Conservation (phyloP, 2,797 vertebrate genomes). For the Corythornis leucogaster region DNA sequence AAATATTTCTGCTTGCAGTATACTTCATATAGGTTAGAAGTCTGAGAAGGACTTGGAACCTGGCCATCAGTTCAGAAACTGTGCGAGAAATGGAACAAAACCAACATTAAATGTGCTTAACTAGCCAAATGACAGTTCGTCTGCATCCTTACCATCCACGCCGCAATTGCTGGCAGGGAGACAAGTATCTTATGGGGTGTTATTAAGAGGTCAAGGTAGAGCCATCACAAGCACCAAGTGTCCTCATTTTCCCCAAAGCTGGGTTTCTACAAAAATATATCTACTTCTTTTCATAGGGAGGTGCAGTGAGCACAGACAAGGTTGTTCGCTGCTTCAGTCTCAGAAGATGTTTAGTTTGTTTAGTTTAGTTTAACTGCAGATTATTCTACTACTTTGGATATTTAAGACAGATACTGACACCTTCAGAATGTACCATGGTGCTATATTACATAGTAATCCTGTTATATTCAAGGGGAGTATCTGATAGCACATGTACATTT, state of each 20-base stretch:
- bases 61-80: not conserved
- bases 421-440: not conserved
- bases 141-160: not conserved
- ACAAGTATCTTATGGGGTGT: not conserved
- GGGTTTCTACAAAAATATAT: not conserved
- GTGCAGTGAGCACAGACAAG: not conserved
- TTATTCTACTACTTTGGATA: not conserved
- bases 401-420: not conserved
- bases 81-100: not conserved
- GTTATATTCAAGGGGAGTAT: not conserved
- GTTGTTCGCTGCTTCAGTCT: not conserved
- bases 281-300: not conserved
- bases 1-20: constrained; percentile 8
- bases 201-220: not conserved
- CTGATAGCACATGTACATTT: not conserved
- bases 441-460: not conserved
- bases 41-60: not conserved
- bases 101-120: not conserved
- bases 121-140: not conserved
- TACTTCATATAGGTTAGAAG: not conserved
- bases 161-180: not conserved
- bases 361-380: not conserved
- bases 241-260: not conserved
- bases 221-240: not conserved
- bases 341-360: not conserved